Percentiles rank a stretch among this genome's conserved stretches.
Conservation (phyloP, 64 coral and sea anemone species). For the Orbicella faveolata region DNA sequence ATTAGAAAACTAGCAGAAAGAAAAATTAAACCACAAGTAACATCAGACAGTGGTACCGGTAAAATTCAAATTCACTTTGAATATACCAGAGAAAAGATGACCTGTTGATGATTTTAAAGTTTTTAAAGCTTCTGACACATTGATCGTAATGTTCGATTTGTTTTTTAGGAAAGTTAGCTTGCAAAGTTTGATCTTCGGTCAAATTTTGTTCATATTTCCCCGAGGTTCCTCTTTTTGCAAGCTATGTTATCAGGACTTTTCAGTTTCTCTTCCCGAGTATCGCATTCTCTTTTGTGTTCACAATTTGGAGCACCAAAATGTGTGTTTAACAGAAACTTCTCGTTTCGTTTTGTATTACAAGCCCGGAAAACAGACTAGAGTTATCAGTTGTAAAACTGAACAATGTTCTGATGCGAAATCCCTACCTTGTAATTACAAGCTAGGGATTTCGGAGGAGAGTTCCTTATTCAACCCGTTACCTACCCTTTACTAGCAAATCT, state of each 20-base stretch:
- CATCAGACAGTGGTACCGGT: neutral
- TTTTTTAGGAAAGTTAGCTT: too few species aligned
- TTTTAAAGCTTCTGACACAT: neutral
- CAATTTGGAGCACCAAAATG: neutral
- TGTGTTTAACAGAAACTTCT: neutral
- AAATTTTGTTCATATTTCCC: too few species aligned
- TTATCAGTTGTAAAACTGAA: neutral
- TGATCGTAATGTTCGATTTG: neutral
- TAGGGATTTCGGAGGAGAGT: neutral
- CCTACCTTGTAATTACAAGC: neutral
- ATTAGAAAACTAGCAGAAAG: neutral
- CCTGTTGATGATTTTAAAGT: conserved; percentile 1
- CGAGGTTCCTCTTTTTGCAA: too few species aligned
- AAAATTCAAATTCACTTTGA: neutral
- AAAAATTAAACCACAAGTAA: neutral
- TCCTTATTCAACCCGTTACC: neutral
- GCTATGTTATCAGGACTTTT: too few species aligned
- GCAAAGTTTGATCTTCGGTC: too few species aligned
- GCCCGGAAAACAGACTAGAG: neutral
- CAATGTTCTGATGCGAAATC: neutral
- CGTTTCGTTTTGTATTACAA: neutral
- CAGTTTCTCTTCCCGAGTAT: neutral
- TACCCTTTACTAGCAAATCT: neutral
- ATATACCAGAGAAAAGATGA: neutral
- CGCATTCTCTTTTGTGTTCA: neutral